A percentile compares a stretch with the other conserved stretches of the same genome.
These are phyloP conservation scores for Lepilemur ruficaudatus DNA, from an alignment of 2,797 vertebrate species.

Conservation along the genomic window DNA sequence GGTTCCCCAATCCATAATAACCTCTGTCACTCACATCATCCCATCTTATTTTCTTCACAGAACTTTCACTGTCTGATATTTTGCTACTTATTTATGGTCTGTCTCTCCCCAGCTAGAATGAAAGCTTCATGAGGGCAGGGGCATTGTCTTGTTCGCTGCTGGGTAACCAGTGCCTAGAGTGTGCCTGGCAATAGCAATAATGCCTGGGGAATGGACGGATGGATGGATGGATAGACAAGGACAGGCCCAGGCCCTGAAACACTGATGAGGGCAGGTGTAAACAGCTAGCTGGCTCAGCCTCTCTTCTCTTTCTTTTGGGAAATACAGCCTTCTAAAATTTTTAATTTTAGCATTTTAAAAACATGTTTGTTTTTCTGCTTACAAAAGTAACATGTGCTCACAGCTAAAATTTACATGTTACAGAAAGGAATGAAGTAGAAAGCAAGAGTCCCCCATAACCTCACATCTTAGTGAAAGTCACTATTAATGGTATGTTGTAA, in stretches of 20 bases:
- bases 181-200: neutral
- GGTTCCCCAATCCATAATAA: neutral
- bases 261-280: neutral
- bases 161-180: neutral
- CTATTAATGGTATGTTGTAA: neutral
- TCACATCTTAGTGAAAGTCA: constrained; percentile 27
- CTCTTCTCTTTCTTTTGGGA: neutral
- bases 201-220: neutral
- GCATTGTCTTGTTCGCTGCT: neutral
- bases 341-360: constrained; percentile 53
- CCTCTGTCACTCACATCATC: neutral
- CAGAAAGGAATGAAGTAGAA: constrained; percentile 10
- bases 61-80: neutral
- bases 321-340: neutral
- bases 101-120: neutral
- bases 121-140: neutral
- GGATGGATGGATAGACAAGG: neutral
- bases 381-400: constrained; percentile 21
- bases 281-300: neutral
- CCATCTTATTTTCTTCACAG: neutral
- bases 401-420: constrained; percentile 46
- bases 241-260: neutral
- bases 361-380: neutral
- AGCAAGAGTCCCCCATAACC: neutral
- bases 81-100: neutral